These are phyloP conservation scores for Vespertilio murinus DNA, from an alignment of 2,797 vertebrate species.

Conservation along the genomic window DNA sequence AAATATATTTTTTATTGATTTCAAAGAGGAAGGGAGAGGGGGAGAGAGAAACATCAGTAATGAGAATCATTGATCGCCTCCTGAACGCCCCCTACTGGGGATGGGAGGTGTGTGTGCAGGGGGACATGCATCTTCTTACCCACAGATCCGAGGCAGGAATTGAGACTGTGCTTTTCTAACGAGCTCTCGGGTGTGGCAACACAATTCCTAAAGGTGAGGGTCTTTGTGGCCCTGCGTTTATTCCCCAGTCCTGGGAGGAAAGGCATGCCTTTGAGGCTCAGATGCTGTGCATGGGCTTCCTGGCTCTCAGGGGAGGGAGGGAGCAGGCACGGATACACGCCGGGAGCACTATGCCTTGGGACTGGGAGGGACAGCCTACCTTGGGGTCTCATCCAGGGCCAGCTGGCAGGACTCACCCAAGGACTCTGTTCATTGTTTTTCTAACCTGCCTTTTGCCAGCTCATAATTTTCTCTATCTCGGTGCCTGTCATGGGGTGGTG, in stretches of 20 bases:
- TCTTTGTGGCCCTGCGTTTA: background rate
- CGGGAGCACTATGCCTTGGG: background rate
- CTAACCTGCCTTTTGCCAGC: constrained; percentile 45
- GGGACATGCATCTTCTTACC: background rate
- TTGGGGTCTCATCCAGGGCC: background rate
- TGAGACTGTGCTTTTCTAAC: background rate
- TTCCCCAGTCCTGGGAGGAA: background rate
- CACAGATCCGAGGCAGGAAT: background rate
- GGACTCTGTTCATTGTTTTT: constrained; percentile 28
- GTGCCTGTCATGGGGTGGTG: background rate
- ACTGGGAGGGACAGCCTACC: constrained; percentile 31
- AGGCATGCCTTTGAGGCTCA: background rate
- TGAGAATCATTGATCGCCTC: too few relatives aligned
- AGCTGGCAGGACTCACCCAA: background rate
- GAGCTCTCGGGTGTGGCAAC: background rate
- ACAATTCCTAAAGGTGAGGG: background rate
- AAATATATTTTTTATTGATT: background rate
- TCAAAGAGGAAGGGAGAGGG: too few relatives aligned
- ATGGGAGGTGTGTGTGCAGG: too few relatives aligned
- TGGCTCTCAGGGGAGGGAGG: background rate
- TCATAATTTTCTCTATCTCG: constrained; percentile 70
- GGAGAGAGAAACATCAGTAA: too few relatives aligned
- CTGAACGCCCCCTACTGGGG: too few relatives aligned
- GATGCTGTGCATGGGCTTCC: background rate
- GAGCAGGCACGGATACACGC: background rate